Conservation (phyloP, 2,113 vertebrate genomes). For the Bubo blakistoni region DNA sequence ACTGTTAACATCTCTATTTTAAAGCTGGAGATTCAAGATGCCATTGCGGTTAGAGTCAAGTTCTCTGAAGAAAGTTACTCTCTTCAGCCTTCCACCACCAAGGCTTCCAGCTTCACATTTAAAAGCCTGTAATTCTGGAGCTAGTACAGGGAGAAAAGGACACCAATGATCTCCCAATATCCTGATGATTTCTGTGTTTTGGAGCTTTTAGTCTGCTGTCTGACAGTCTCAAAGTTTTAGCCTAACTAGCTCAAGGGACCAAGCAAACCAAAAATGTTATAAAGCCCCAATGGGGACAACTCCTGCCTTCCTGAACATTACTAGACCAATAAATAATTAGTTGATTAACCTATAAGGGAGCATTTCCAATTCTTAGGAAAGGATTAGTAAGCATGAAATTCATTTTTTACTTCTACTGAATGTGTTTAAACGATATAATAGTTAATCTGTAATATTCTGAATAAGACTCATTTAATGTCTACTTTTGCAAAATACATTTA, state of each 20-base stretch:
- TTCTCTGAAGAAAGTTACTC: not conserved
- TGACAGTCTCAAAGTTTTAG: not conserved
- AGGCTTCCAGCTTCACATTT: not conserved
- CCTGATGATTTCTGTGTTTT: not conserved
- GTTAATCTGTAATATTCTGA: not conserved
- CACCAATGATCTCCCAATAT: fast-evolving
- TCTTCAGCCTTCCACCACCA: not conserved
- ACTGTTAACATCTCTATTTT: not conserved
- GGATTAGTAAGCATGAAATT: not conserved
- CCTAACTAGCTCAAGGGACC: not conserved
- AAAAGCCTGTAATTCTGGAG: not conserved
- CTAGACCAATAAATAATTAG: not conserved
- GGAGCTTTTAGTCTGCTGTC: not conserved
- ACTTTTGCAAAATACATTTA: not conserved
- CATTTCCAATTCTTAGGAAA: not conserved
- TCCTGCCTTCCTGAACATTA: not conserved
- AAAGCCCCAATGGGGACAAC: not conserved
- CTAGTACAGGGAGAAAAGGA: not conserved
- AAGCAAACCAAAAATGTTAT: not conserved
- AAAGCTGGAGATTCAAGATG: not conserved
- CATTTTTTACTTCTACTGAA: not conserved
- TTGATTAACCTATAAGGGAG: not conserved
- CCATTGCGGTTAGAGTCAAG: not conserved
- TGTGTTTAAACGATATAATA: not conserved
- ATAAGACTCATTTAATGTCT: not conserved